Conservation (phyloP, 2,113 vertebrate species). For the Crotalus tigris region DNA sequence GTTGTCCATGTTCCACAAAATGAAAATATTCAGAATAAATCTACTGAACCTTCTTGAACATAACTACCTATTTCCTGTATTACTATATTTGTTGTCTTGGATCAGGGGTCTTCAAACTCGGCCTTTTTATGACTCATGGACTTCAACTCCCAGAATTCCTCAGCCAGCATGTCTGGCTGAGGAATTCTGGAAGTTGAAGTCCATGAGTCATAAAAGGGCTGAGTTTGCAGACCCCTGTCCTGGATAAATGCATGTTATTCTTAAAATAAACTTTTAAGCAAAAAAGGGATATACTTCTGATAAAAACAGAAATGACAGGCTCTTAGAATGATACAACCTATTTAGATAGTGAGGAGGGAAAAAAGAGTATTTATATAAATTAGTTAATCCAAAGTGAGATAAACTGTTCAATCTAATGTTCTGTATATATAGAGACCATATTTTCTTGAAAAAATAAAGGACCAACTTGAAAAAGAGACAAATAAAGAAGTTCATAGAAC, state of each 20-base stretch:
- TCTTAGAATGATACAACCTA: not conserved
- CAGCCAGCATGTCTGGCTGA: no score
- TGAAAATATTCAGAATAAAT: slow-evolving; percentile 51
- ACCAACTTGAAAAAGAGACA: not conserved
- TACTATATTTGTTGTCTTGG: not conserved
- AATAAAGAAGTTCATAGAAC: not conserved
- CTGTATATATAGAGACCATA: not conserved
- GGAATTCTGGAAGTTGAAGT: no score
- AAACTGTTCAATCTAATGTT: not conserved
- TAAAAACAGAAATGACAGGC: accelerated
- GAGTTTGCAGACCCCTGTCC: not conserved
- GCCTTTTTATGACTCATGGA: no score
- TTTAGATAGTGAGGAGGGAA: not conserved
- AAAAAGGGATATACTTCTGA: not conserved
- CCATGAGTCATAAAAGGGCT: no score
- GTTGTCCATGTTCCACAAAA: slow-evolving; percentile 38
- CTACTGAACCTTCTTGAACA: not conserved
- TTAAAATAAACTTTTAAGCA: not conserved
- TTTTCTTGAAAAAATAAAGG: not conserved
- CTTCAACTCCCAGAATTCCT: no score
- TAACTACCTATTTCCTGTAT: not conserved
- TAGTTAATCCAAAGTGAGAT: not conserved
- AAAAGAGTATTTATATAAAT: not conserved
- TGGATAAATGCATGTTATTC: not conserved
- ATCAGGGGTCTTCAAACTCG: not conserved